phyloP scores from a whole-genome alignment of 2,113 vertebrate genomes.

The Bos indicus region DNA sequence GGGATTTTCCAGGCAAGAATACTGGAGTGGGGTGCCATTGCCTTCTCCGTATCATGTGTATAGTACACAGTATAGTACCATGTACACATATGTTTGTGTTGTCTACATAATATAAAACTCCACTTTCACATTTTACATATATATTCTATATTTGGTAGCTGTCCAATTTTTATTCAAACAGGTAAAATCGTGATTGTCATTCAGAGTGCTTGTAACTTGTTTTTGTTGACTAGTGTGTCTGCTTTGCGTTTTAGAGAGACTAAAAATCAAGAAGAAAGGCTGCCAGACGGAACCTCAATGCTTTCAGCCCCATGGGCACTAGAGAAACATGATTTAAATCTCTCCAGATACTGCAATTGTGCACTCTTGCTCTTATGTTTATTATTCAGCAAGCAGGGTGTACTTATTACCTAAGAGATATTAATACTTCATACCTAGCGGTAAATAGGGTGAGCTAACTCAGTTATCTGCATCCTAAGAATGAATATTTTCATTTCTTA shows the following conservation, averaged over 20 bases:
- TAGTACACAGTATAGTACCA: not conserved
- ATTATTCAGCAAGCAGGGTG: not conserved
- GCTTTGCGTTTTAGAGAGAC: slow-evolving; percentile 10
- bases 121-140: not conserved
- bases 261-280: not conserved
- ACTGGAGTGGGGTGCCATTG: no score
- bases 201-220: not conserved
- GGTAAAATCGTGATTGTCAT: not conserved
- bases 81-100: not conserved
- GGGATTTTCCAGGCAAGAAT: no score
- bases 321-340: not conserved
- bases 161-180: not conserved
- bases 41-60: no score
- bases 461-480: not conserved
- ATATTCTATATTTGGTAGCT: not conserved
- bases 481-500: not conserved
- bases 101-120: not conserved
- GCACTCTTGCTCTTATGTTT: not conserved
- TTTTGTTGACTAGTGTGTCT: not conserved
- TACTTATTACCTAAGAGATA: not conserved
- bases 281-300: not conserved
- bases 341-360: not conserved
- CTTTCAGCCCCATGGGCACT: not conserved
- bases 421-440: not conserved
- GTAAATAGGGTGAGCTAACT: not conserved